Conservation (phyloP, 1,140 invertebrate genomes). For the Fopius arisanus region DNA sequence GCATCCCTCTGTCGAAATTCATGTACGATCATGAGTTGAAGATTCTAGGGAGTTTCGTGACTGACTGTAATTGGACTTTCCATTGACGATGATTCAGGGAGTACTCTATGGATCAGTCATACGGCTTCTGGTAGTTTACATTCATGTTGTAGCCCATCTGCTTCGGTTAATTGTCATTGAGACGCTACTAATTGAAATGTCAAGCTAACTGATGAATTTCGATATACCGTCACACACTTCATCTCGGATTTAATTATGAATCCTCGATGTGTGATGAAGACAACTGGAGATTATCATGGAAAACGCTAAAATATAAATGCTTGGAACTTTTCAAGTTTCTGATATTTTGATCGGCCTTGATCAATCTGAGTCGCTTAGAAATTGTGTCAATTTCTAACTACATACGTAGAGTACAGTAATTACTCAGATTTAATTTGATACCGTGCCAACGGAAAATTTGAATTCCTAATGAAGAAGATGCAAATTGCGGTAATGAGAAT, state of each 20-base stretch:
- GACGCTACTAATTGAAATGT: conserved; percentile 23
- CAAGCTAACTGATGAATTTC: conserved; percentile 19
- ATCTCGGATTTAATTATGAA: neutral
- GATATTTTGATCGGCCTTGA: too few relatives aligned
- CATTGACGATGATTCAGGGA: neutral
- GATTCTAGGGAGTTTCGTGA: neutral
- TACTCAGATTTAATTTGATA: too few relatives aligned
- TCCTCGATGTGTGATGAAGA: neutral
- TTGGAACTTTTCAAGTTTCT: too few relatives aligned
- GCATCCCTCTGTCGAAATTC: neutral
- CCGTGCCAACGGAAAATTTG: too few relatives aligned
- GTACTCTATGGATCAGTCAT: neutral
- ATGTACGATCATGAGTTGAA: neutral
- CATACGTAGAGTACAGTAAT: too few relatives aligned
- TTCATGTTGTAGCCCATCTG: neutral
- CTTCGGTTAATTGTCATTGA: conserved; percentile 14
- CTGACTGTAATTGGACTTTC: neutral
- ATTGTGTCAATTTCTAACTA: too few relatives aligned
- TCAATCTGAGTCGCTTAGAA: too few relatives aligned
- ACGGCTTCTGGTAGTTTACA: neutral
- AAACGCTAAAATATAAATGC: too few relatives aligned
- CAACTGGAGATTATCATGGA: neutral
- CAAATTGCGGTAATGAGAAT: conserved; percentile 8
- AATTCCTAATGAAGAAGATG: neutral
- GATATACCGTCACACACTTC: neutral